Evolutionary conservation across 2,888 invertebrate species (phyloP).

Genomic region (Clepsis dumicolana): DNA sequence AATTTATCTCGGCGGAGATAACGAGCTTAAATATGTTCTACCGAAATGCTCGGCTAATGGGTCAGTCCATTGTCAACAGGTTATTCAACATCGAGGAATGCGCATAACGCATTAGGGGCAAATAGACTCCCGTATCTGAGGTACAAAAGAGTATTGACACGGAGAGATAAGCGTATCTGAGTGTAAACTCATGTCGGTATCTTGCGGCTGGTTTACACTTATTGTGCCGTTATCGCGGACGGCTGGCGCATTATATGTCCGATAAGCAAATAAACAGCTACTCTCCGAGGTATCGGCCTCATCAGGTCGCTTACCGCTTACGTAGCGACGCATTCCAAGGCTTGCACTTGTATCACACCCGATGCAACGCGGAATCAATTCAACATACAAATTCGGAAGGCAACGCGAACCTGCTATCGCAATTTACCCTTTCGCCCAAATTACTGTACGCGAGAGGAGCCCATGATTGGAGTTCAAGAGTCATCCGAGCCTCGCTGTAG

Average conservation of each 20-base stretch:
- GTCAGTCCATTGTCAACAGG: constrained; percentile 70
- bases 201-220: constrained; percentile 74
- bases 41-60: constrained; percentile 70
- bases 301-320: constrained; percentile 36
- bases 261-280: constrained; percentile 80
- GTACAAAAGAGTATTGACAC: constrained; percentile 85
- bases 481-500: constrained; percentile 1
- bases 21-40: constrained; percentile 56
- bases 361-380: constrained; percentile 25
- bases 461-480: constrained; percentile 22
- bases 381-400: constrained; percentile 18
- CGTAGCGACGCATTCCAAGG: constrained; percentile 7
- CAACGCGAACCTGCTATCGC: constrained; percentile 31
- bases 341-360: constrained; percentile 2
- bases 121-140: constrained; percentile 81
- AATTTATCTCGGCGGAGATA: constrained; percentile 57
- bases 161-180: constrained; percentile 80
- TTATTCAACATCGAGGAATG: constrained; percentile 80
- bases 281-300: constrained; percentile 26
- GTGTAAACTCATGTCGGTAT: constrained; percentile 75
- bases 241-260: constrained; percentile 78
- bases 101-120: constrained; percentile 77
- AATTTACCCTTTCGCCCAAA: constrained; percentile 29
- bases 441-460: constrained; percentile 22
- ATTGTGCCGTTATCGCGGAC: constrained; percentile 82